Evolutionary conservation across 2,888 invertebrate species (phyloP).

Genomic region (Loripinus fragilis): DNA sequence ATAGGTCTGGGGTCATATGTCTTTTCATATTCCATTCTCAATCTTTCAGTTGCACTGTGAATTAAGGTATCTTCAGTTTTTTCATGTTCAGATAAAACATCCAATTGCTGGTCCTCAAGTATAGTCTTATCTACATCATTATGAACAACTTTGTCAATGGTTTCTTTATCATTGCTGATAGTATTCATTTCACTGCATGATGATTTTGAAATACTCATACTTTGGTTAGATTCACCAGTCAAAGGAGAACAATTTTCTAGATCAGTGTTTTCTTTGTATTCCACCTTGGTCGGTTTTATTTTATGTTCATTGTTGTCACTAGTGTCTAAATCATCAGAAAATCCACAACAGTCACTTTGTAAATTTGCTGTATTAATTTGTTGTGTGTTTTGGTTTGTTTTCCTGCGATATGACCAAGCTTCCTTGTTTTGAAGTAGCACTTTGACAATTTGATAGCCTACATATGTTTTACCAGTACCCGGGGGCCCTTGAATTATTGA

Average conservation of each 20-base stretch:
- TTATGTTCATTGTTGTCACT: too few species aligned
- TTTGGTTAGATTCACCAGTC: background rate
- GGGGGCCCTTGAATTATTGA: slow-evolving; percentile 87
- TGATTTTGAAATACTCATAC: background rate
- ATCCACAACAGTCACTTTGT: too few species aligned
- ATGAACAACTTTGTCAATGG: background rate
- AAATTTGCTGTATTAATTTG: too few species aligned
- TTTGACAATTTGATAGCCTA: slow-evolving; percentile 89
- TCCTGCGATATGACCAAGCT: background rate
- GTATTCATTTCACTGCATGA: background rate
- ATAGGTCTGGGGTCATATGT: slow-evolving; percentile 71
- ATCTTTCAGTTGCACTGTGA: background rate
- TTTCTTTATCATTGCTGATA: background rate
- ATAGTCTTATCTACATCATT: background rate
- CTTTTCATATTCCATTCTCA: background rate
- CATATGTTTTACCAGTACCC: slow-evolving; percentile 93
- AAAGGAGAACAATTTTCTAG: background rate
- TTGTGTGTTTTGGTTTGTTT: background rate
- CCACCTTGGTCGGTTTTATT: background rate
- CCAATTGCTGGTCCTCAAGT: too few species aligned
- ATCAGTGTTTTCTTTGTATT: background rate
- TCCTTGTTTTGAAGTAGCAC: slow-evolving; percentile 86
- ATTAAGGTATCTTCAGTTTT: background rate
- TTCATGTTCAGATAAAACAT: background rate
- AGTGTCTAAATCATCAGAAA: background rate